Evolutionary conservation across 2,888 invertebrate species (phyloP), one percentile per base, ranked within the genome.

Genomic region (Stenchaetothrips biformis): DNA sequence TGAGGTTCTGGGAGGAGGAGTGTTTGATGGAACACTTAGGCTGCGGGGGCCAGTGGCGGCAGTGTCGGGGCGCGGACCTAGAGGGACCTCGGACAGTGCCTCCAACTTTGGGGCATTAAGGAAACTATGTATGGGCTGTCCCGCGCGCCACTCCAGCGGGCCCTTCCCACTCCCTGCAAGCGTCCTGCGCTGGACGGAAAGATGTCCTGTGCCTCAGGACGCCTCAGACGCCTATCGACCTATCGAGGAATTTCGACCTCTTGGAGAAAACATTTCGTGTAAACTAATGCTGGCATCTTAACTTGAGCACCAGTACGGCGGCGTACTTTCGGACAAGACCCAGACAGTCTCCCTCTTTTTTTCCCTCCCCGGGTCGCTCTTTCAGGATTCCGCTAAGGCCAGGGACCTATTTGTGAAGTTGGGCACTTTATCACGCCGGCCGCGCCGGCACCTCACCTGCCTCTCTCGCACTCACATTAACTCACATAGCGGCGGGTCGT

Each of bases 51-150:
- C 16, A 13, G 53, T 18, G 53, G 11, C 53, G 53, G 18, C 37
- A 37, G 37, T 37, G 37, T 37, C 37, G 37, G 37, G 4, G 37
- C 37, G 37, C 37, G 67, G 67, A 74, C 67, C 25, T 74, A 25
- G 67, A 25, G 67, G 25, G 67, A 74, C 67, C 21, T 21, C 25
- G 67, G 67, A 74, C 67, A 74, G 67, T 7, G 67, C 67, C 67
- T 25, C 67, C 67, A 74, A 74, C 67, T 74, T 74, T 74, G 25
- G 67, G 67, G 67, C 67, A 74, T 74, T 74, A 74, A 74, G 67
- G 67, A 74, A 74, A 74, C 67, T 74, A 74, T 74, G 67, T 74
- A 74, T 74, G 67, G 67, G 67, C 67, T 21, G 18, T n/a, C 21
- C 67, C 67, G 25, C 21, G 21, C 67, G 21, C 21, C 67, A 25